Base-by-base conservation (phyloP, 2,797 vertebrate species). In the Podarcis siculus region DNA sequence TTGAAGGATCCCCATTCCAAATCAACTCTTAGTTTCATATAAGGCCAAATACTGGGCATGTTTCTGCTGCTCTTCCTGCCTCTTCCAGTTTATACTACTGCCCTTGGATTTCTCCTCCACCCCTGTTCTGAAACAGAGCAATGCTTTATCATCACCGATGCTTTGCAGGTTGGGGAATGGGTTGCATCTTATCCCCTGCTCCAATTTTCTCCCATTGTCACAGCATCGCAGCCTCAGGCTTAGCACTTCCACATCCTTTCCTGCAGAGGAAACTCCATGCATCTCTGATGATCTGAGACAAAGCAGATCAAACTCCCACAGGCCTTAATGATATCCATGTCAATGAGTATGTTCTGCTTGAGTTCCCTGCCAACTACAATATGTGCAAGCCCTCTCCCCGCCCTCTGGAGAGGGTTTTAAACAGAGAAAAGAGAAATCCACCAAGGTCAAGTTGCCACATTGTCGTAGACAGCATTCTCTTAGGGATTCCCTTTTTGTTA, bases 401-500 rank as follows among this genome's bases (percentile, higher is more conserved):
- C 39, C 15, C 21, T n/a, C 23, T 42, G 30, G 66, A 30, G 67
- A 71, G 25, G 8, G 71, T 79, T 39, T 76, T 82, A 61, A 73
- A 86, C 32, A 81, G 67, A 39, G 30, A 37, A 72, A 42, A 42
- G 45, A 32, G 79, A 79, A 61, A 79, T n/a, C 15, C 17, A 45
- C 67, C 67, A 85, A 89, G 67, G 30, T 89, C 77, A 42, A 64
- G 35, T 39, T 85, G n/a, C 17, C 37, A 64, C 19, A 84, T 85
- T 89, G 84, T 4, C 49, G 1, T 55, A 55, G 49, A 15, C 49
- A 15, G 49, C 49, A 15, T 55, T 55, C 49, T 35, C 82, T 45
- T 15, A 27, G 8, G 32, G 32, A 32, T 64, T 27, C 35, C 27
- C 30, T 72, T 32, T 39, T 25, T 15, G 67, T 69, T 21, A 13